Conservation (phyloP, 2,797 vertebrate genomes). For the Enoplosus armatus region DNA sequence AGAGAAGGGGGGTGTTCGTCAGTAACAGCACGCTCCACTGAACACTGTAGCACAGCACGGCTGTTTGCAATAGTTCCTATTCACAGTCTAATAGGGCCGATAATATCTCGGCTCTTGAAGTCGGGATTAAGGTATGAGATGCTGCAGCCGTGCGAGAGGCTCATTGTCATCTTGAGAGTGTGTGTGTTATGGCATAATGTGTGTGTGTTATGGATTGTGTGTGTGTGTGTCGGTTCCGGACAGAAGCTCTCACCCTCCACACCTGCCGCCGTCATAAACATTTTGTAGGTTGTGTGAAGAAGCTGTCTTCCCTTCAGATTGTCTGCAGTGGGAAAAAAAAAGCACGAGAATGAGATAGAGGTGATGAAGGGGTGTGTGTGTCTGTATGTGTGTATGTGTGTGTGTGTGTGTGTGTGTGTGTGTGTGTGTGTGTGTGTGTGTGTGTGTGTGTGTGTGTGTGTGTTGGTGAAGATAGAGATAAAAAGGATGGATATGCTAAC, state of each 20-base stretch:
- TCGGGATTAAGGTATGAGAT: slow-evolving; percentile 74
- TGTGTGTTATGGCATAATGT: slow-evolving; percentile 17
- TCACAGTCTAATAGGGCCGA: slow-evolving; percentile 73
- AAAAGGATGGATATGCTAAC: slow-evolving; percentile 73
- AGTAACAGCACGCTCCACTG: slow-evolving; percentile 61
- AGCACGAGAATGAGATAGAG: slow-evolving; percentile 50
- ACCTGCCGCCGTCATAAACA: slow-evolving; percentile 95
- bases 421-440: slow-evolving; percentile 31
- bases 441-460: slow-evolving; percentile 30
- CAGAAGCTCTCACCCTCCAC: slow-evolving; percentile 89
- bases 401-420: slow-evolving; percentile 28
- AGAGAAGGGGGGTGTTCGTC: slow-evolving; percentile 43
- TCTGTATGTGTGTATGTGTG: slow-evolving; percentile 28
- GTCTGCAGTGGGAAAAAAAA: slow-evolving; percentile 72
- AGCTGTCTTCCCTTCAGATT: slow-evolving; percentile 93
- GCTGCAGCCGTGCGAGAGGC: slow-evolving; percentile 48
- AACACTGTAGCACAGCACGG: slow-evolving; percentile 53
- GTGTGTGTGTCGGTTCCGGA: slow-evolving; percentile 36
- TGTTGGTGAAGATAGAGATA: slow-evolving; percentile 51
- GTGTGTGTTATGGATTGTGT: slow-evolving; percentile 27
- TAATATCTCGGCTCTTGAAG: slow-evolving; percentile 70
- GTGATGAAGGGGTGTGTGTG: slow-evolving; percentile 41
- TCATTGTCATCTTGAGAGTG: slow-evolving; percentile 49
- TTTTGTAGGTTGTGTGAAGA: slow-evolving; percentile 96
- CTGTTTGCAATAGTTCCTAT: slow-evolving; percentile 68